Conservation (phyloP, 2,888 invertebrate species). For the Lacanobia oleracea region DNA sequence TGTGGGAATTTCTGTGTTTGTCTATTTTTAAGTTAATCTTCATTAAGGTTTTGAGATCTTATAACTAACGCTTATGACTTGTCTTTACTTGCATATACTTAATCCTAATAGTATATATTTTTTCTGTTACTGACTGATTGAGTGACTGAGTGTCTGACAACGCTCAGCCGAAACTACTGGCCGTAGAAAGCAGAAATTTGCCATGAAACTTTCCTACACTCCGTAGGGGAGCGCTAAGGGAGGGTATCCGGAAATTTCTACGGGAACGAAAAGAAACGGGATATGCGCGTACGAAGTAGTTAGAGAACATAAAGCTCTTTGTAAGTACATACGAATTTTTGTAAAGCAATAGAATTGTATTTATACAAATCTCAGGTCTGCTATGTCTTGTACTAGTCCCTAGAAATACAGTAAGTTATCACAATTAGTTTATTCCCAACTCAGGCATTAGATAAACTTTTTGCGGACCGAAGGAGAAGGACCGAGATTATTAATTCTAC, state of each 20-base stretch:
- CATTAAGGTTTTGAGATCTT: background rate
- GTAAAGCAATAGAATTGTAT: background rate
- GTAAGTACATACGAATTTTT: background rate
- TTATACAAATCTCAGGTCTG: background rate
- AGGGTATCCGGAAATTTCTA: no score
- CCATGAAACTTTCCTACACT: no score
- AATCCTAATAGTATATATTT: no score
- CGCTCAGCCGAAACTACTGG: no score
- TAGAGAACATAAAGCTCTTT: background rate
- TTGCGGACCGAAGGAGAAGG: background rate
- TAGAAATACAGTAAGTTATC: background rate
- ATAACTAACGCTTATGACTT: background rate
- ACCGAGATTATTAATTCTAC: background rate
- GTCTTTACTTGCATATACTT: background rate
- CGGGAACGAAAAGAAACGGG: no score
- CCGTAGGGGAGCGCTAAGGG: no score
- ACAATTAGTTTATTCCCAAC: conserved; percentile 8
- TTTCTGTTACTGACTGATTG: no score
- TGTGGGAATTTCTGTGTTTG: conserved; percentile 2
- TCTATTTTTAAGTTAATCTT: background rate
- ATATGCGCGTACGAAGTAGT: no score
- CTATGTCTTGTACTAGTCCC: background rate
- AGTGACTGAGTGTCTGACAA: no score
- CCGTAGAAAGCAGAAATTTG: no score
- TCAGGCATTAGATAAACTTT: background rate